phyloP scores from a whole-genome alignment of 2,888 invertebrate species.

The Rhamnusium bicolor region DNA sequence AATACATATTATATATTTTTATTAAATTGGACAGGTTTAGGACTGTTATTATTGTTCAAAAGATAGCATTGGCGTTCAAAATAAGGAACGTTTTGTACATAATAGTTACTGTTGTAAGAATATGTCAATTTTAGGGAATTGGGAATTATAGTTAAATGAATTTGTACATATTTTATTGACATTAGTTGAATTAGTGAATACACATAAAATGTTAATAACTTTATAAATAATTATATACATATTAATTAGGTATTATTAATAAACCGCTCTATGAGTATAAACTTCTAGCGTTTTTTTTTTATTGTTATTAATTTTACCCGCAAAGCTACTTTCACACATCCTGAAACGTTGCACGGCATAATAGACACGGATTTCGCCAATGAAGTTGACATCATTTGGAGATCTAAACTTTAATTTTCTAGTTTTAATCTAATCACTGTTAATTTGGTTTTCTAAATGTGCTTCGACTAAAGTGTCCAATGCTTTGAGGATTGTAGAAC shows the following conservation, averaged over 20 bases:
- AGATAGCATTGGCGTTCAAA: slow-evolving; percentile 46
- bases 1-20: slow-evolving; percentile 63
- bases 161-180: slow-evolving; percentile 76
- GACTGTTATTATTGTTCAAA: slow-evolving; percentile 67
- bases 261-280: slow-evolving; percentile 67
- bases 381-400: too few species aligned
- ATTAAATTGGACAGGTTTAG: slow-evolving; percentile 64
- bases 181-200: slow-evolving; percentile 72
- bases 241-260: slow-evolving; percentile 72
- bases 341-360: too few species aligned
- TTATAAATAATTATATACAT: slow-evolving; percentile 73
- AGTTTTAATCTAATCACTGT: too few species aligned
- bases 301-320: not conserved
- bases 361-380: too few species aligned
- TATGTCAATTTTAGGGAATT: slow-evolving; percentile 82
- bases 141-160: slow-evolving; percentile 74
- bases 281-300: slow-evolving; percentile 31
- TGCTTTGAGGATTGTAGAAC: too few species aligned
- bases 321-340: not conserved
- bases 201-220: slow-evolving; percentile 72
- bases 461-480: too few species aligned
- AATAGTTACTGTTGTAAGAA: slow-evolving; percentile 76
- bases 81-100: slow-evolving; percentile 51
- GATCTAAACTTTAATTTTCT: too few species aligned
- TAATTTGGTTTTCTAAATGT: too few species aligned